phyloP scores from a whole-genome alignment of 2,888 invertebrate species.

The Ochropleura plecta region DNA sequence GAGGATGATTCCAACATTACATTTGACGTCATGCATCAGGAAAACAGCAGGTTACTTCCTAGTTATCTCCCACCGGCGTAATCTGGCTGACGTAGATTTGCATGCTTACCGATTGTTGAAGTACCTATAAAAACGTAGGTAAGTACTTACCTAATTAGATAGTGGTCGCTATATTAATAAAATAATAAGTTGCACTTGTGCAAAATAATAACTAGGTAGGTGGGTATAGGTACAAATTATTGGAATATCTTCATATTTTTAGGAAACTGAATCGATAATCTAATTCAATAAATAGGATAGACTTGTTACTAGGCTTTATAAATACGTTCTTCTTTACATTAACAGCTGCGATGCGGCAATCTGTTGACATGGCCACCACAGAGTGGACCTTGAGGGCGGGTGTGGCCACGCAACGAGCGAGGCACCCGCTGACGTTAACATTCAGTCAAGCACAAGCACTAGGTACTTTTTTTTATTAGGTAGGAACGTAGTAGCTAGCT shows the following conservation, averaged over 20 bases:
- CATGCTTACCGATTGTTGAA: neutral
- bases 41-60: conserved; percentile 43
- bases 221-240: neutral
- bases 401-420: conserved; percentile 63
- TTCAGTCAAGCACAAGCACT: too few relatives aligned
- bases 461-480: conserved; percentile 1
- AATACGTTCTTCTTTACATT: conserved; percentile 55
- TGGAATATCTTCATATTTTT: conserved; percentile 8
- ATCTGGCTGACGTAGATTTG: conserved; percentile 2
- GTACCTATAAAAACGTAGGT: conserved; percentile 7
- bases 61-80: conserved; percentile 14
- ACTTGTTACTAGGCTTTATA: conserved; percentile 25
- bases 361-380: conserved; percentile 71
- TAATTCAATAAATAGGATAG: conserved; percentile 23
- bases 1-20: conserved; percentile 7
- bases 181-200: conserved; percentile 4
- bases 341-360: conserved; percentile 74
- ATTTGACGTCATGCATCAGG: conserved; percentile 21
- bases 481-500: neutral
- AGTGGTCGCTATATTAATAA: conserved; percentile 13
- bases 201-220: too few relatives aligned
- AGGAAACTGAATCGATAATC: neutral
- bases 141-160: too few relatives aligned
- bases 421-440: neutral
- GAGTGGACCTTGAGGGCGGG: conserved; percentile 72